Base-by-base conservation (phyloP, 2,797 vertebrate species). In the Enteromius viviparus region DNA sequence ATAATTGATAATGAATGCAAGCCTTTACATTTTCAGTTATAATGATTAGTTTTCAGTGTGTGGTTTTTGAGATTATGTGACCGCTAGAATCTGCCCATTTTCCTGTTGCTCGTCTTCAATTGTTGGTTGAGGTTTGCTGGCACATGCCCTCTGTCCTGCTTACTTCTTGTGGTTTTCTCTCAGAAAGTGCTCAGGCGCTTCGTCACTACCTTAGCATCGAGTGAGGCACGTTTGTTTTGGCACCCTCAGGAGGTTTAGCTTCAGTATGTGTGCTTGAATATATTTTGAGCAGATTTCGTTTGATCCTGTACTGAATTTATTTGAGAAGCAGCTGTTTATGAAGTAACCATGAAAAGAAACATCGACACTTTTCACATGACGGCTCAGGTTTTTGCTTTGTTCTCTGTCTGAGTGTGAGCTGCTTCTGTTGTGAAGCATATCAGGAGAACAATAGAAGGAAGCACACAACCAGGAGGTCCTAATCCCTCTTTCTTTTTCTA, bases 361-460 rank as follows among this genome's bases (percentile, higher is more conserved):
- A 81, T 37, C 2, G 10, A 14, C 26, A 42, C 55, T 78, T 71
- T 66, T 58, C 47, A 32, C 49, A 21, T 9, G 4, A 26, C 4
- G 15, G 47, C 45, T 75, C n/a, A 8, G 26, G n/a, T 55, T 64
- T 58, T 83, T 60, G 26, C 53, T 37, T 37, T 75, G 14, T n/a
- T 76, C 26, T 83, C 23, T 37, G 26, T 83, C 12, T 68, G 40
- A 72, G 64, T 34, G 76, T 72, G n/a, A 53, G 68, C 17, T 81
- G 26, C 66, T 51, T 60, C 74, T 72, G 74, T 81, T 86, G 21
- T 76, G 42, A 37, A 69, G 62, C 74, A 68, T 65, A 87, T 82
- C 75, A 81, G 66, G 64, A 68, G 68, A 84, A 87, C 85, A 87
- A 87, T 84, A 53, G 79, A 26, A 87, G 85, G 85, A 87, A 84